Conservation (phyloP, 2,113 vertebrate species). For the Clupea harengus region DNA sequence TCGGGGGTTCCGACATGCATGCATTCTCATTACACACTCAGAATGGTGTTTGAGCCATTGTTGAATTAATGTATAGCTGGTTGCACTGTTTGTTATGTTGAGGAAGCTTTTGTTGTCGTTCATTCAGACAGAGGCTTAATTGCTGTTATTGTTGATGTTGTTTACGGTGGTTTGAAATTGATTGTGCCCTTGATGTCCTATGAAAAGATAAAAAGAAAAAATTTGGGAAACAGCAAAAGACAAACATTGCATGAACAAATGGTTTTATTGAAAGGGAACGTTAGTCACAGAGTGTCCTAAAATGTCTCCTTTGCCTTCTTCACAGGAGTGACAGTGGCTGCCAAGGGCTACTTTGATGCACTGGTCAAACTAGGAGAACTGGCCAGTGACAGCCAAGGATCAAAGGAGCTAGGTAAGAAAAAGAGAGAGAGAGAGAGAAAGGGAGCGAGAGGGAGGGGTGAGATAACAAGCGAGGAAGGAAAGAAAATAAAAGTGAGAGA, state of each 20-base stretch:
- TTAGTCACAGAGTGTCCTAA: constrained; percentile 22
- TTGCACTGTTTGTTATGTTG: not conserved
- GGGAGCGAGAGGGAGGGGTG: constrained; percentile 25
- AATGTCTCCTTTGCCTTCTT: constrained; percentile 6
- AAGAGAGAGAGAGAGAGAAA: constrained; percentile 23
- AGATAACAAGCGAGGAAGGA: not conserved
- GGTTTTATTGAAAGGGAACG: not conserved
- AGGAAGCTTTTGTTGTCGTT: not conserved
- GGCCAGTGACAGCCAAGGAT: constrained; percentile 83
- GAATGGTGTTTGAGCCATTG: not conserved
- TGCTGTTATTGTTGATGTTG: not conserved
- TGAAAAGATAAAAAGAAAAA: not conserved
- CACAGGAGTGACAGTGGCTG: constrained; percentile 79
- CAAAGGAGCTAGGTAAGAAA: constrained; percentile 82
- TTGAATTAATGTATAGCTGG: not conserved
- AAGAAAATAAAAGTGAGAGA: constrained; percentile 1
- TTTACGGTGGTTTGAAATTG: not conserved
- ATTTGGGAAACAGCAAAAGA: not conserved
- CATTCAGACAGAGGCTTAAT: not conserved
- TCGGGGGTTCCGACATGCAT: not conserved
- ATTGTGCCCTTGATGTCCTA: not conserved
- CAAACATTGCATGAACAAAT: not conserved
- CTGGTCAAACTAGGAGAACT: constrained; percentile 83
- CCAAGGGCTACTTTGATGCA: constrained; percentile 84
- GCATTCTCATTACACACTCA: not conserved